A percentile compares a stretch with the other conserved stretches of the same genome.
Evolutionary conservation across 2,113 vertebrate species (phyloP).

Genomic region (Anhinga anhinga): DNA sequence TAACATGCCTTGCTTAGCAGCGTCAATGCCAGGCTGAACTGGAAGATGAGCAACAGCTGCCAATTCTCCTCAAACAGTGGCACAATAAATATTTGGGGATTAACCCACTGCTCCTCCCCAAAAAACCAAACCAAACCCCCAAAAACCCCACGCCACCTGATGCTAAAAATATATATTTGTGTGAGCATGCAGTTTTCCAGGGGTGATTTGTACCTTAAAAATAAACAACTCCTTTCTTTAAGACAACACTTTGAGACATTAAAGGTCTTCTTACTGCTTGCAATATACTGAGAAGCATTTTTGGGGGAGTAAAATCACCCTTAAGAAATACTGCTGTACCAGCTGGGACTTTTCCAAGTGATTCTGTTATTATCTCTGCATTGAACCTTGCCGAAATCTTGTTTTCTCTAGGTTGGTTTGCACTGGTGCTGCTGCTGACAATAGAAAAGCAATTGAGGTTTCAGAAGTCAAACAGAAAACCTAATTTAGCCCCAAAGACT

Average conservation of each 20-base stretch:
- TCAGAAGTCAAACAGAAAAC: not conserved
- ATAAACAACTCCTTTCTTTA: not conserved
- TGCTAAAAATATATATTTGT: not conserved
- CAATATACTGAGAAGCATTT: not conserved
- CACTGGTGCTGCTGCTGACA: not conserved
- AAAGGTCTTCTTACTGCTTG: not conserved
- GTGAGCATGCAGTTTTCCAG: not conserved
- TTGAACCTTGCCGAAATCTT: not conserved
- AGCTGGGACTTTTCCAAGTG: not conserved
- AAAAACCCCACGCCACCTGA: no score
- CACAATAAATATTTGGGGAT: not conserved
- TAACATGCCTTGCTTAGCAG: not conserved
- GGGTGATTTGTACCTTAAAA: not conserved
- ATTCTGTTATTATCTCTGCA: not conserved
- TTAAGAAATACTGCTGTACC: not conserved
- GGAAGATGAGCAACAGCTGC: not conserved
- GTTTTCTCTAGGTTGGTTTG: not conserved
- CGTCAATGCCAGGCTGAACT: not conserved
- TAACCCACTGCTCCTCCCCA: not conserved
- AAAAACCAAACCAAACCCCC: no score
- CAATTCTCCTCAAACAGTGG: not conserved
- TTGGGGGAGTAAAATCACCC: not conserved
- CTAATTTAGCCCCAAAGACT: conserved; percentile 10
- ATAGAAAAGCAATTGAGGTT: not conserved
- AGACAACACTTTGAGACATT: not conserved